These are phyloP conservation scores for Hypotaenidia okinawae DNA, from an alignment of 2,797 vertebrate genomes.

Conservation along the genomic window DNA sequence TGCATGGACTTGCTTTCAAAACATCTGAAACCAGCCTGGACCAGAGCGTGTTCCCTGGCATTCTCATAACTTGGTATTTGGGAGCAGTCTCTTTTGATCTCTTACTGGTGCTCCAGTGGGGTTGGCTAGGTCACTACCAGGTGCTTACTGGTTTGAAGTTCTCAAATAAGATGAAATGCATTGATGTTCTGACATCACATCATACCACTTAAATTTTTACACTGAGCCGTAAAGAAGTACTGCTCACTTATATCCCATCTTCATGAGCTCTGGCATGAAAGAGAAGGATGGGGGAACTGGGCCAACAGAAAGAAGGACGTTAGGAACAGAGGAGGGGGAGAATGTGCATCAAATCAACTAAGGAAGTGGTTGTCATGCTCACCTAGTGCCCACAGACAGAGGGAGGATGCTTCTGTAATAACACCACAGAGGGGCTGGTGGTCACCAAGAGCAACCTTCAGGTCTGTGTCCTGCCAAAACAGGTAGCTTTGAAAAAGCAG, in stretches of 20 bases:
- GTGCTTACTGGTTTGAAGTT: background rate
- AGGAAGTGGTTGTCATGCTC: background rate
- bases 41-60: background rate
- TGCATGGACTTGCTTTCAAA: background rate
- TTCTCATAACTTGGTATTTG: no score
- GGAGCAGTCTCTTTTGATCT: background rate
- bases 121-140: background rate
- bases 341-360: background rate
- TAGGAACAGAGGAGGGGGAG: background rate
- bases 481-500: background rate
- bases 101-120: background rate
- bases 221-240: background rate
- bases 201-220: background rate
- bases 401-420: no score
- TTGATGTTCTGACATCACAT: background rate
- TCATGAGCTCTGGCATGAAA: background rate
- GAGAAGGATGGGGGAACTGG: background rate
- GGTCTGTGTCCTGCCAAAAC: background rate
- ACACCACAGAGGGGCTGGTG: background rate
- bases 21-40: background rate
- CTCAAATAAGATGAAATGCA: background rate
- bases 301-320: background rate
- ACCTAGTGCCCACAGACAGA: background rate
- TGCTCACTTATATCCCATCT: background rate
- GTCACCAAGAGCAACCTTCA: background rate